A percentile compares a stretch with the other conserved stretches of the same genome.
These are phyloP conservation scores for Ctenicera cuprea DNA, from an alignment of 2,888 invertebrate genomes.

Conservation along the genomic window DNA sequence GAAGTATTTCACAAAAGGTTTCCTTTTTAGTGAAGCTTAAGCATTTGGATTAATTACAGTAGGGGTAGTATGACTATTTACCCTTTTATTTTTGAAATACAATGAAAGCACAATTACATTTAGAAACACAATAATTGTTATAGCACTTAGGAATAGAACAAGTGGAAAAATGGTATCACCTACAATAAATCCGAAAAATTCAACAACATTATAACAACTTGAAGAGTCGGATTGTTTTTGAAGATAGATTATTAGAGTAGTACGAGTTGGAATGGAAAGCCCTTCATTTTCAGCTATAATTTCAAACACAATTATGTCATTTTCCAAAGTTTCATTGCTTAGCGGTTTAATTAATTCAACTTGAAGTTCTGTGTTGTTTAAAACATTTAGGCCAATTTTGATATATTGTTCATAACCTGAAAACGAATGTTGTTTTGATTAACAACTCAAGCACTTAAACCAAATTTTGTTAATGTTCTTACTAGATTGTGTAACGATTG, in stretches of 20 bases:
- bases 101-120: constrained; percentile 5
- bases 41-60: too few relatives aligned
- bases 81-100: constrained; percentile 6
- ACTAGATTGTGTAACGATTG: constrained; percentile 14
- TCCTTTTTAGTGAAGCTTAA: too few relatives aligned
- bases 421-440: constrained; percentile 4
- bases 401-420: constrained; percentile 31
- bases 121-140: constrained; percentile 15
- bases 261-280: constrained; percentile 18
- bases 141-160: background rate
- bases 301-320: constrained; percentile 10
- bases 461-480: background rate
- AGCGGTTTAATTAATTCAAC: constrained; percentile 2
- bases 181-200: background rate
- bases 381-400: background rate
- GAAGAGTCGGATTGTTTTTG: background rate
- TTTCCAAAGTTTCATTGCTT: background rate
- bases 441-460: background rate
- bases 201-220: background rate
- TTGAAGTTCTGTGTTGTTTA: background rate
- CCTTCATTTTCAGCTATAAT: constrained; percentile 22
- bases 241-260: background rate
- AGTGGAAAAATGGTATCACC: background rate
- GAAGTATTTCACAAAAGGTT: too few relatives aligned
- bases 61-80: too few relatives aligned